A percentile compares a stretch with the other conserved stretches of the same genome.
These are phyloP conservation scores for Oreochromis niloticus DNA, from an alignment of 2,113 vertebrate genomes.

Conservation along the genomic window DNA sequence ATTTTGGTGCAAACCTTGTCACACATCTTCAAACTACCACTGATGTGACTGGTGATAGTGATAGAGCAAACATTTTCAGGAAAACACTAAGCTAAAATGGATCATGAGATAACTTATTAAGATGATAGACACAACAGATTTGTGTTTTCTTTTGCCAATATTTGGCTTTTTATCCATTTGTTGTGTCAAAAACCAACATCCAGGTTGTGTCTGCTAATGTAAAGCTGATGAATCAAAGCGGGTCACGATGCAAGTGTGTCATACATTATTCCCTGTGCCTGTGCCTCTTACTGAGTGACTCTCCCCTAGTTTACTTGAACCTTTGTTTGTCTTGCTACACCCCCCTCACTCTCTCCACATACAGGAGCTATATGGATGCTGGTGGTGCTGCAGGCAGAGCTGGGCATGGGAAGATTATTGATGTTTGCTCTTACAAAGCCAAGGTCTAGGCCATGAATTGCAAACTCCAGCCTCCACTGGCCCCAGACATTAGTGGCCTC, in stretches of 20 bases:
- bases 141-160: background rate
- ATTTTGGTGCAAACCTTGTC: background rate
- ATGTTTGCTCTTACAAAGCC: slow-evolving; percentile 79
- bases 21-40: background rate
- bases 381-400: slow-evolving; percentile 63
- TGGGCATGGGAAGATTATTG: slow-evolving; percentile 74
- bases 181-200: background rate
- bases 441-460: slow-evolving; percentile 79
- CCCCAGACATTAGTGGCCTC: slow-evolving; percentile 75
- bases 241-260: slow-evolving; percentile 12
- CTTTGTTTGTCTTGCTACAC: slow-evolving; percentile 1
- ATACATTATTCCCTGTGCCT: background rate
- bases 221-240: slow-evolving; percentile 2
- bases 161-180: background rate
- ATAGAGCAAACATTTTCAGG: background rate
- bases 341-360: background rate
- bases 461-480: slow-evolving; percentile 71
- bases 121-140: background rate
- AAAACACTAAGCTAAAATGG: background rate
- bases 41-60: background rate
- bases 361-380: slow-evolving; percentile 17
- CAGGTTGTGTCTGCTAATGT: background rate
- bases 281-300: slow-evolving; percentile 9
- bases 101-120: background rate
- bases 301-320: slow-evolving; percentile 10